These are phyloP conservation scores for Hozukius guyotensis DNA, from an alignment of 2,797 vertebrate genomes.

Conservation along the genomic window DNA sequence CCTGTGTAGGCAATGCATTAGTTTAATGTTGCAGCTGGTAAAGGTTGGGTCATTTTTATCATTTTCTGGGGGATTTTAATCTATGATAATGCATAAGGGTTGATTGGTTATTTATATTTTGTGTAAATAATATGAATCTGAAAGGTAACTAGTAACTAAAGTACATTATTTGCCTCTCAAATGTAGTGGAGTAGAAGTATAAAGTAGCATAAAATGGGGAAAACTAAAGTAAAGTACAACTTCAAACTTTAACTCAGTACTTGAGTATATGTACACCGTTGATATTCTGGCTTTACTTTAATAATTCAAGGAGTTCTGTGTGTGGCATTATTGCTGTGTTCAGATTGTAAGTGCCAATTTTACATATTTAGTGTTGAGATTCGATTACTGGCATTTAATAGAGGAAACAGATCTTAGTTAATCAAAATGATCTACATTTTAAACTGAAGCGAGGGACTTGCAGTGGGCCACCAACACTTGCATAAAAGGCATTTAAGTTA, in stretches of 20 bases:
- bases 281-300: too few relatives aligned
- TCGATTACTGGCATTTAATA: too few relatives aligned
- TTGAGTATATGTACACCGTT: too few relatives aligned
- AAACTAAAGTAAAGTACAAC: too few relatives aligned
- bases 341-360: neutral
- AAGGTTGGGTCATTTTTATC: neutral
- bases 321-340: too few relatives aligned
- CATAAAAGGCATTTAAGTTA: too few relatives aligned
- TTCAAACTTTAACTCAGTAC: too few relatives aligned
- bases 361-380: neutral
- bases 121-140: neutral
- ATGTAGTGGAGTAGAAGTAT: neutral
- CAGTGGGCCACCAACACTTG: too few relatives aligned
- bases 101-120: neutral
- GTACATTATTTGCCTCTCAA: neutral
- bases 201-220: accelerated
- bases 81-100: neutral
- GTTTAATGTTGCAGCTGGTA: too few relatives aligned
- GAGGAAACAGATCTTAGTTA: neutral
- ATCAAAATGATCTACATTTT: neutral
- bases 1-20: too few relatives aligned
- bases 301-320: too few relatives aligned
- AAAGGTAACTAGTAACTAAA: neutral
- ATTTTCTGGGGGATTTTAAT: neutral
- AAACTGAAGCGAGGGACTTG: too few relatives aligned